Evolutionary conservation across 1,140 invertebrate genomes (phyloP).

Genomic region (Oedothorax gibbosus): DNA sequence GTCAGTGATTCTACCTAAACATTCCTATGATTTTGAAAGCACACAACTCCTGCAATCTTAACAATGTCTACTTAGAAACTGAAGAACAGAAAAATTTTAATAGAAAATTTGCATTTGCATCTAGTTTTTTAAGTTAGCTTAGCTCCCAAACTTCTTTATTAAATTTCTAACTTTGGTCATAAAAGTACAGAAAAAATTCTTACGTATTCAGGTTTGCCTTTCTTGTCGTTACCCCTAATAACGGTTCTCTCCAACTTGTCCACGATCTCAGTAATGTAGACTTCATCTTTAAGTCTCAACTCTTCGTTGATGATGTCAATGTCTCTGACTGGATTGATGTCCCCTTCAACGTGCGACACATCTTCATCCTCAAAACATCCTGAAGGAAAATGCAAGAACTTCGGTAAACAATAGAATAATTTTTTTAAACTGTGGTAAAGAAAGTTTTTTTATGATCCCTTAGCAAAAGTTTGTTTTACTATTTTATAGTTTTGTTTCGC

Average conservation of each 20-base stretch:
- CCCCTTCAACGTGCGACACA: slow-evolving; percentile 98
- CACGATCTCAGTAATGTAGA: slow-evolving; percentile 81
- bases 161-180: neutral
- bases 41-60: no score
- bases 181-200: slow-evolving; percentile 66
- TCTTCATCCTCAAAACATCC: slow-evolving; percentile 98
- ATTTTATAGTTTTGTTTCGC: no score
- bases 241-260: slow-evolving; percentile 91
- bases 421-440: no score
- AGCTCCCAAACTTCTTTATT: neutral
- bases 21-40: no score
- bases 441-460: no score
- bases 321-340: slow-evolving; percentile 96
- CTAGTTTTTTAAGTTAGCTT: no score
- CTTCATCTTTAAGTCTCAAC: slow-evolving; percentile 92
- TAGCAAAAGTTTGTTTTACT: no score
- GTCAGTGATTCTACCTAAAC: no score
- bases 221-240: slow-evolving; percentile 93
- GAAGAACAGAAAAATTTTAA: no score
- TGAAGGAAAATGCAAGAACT: slow-evolving; percentile 67
- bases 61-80: no score
- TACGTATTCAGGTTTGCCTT: slow-evolving; percentile 95
- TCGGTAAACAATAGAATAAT: no score
- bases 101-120: no score
- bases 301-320: slow-evolving; percentile 97